Percentiles rank a stretch among this genome's conserved stretches.
phyloP scores from a whole-genome alignment of 2,888 invertebrate species.

The Drosophila silvestris region DNA sequence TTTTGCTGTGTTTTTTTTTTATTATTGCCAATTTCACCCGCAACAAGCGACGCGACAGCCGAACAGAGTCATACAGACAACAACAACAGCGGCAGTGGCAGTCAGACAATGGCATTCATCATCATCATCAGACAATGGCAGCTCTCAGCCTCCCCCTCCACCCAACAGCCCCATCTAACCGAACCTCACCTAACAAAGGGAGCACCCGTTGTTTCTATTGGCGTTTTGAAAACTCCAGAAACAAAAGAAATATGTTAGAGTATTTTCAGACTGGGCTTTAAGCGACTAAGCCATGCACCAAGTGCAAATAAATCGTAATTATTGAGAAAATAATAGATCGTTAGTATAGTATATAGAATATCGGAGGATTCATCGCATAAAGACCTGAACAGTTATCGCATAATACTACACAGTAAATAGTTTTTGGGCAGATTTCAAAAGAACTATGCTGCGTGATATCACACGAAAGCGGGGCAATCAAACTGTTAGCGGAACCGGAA shows the following conservation, averaged over 20 bases:
- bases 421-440: background rate
- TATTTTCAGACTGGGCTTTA: conserved; percentile 11
- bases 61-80: conserved; percentile 24
- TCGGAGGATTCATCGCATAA: background rate
- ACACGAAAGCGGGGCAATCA: background rate
- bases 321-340: background rate
- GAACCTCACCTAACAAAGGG: conserved; percentile 35
- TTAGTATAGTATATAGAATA: background rate
- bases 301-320: background rate
- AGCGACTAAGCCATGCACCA: conserved; percentile 2
- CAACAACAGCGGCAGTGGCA: conserved; percentile 21
- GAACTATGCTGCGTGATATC: background rate
- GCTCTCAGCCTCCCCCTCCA: background rate
- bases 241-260: conserved; percentile 6
- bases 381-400: background rate
- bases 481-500: background rate
- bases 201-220: conserved; percentile 51
- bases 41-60: conserved; percentile 49
- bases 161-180: background rate
- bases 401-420: background rate
- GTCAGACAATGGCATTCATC: conserved; percentile 60
- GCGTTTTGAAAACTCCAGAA: conserved; percentile 24
- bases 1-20: conserved; percentile 12
- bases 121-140: conserved; percentile 57
- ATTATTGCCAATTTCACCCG: conserved; percentile 70